Base-by-base conservation (phyloP, 2,797 vertebrate species). In the Sebastes itinus region DNA sequence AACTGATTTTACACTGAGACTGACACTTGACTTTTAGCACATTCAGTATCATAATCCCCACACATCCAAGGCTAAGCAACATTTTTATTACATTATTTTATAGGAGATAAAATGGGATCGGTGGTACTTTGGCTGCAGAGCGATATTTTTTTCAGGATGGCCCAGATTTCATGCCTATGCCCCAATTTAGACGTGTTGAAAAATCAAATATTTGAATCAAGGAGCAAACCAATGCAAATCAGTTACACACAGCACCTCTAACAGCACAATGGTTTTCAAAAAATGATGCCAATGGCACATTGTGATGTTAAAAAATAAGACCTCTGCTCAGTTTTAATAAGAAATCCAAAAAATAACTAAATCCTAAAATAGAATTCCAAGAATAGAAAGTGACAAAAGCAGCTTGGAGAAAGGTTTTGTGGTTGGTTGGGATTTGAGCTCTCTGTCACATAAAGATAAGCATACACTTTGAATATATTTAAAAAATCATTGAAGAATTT, bases 371-470 rank as follows among this genome's bases (percentile, higher is more conserved):
- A 91, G 87, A 87, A 68, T 5, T 52, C 84, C 81, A 54, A 89
- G 79, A 91, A 92, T 87, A 92, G 89, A 85, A 73, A 73, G 49
- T 16, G 85, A 87, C 75, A 85, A 85, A 92, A 83, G 83, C 73
- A 78, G 78, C 82, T 87, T 65, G 62, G 73, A 68, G 56, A 87
- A 74, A 69, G 65, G 62, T 70, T 88, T 84, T 65, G 42, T 80
- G 46, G 10, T n/a, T 75, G 69, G 77, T 14, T 69, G 54, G 78
- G 83, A 89, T 89, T 86, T 87, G 77, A 92, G 81, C 54, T 32
- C 72, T 85, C 85, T 87, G 90, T 80, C 77, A 77, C 73, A 74
- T 72, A 27, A 72, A 82, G 86, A 94, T 89, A 90, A 89, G 81
- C 82, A 82, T 83, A 14, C 32, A 80, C 81, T 83, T 67, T 83